These are phyloP conservation scores for Silurus asotus DNA, from an alignment of 2,113 vertebrate species.

Conservation along the genomic window DNA sequence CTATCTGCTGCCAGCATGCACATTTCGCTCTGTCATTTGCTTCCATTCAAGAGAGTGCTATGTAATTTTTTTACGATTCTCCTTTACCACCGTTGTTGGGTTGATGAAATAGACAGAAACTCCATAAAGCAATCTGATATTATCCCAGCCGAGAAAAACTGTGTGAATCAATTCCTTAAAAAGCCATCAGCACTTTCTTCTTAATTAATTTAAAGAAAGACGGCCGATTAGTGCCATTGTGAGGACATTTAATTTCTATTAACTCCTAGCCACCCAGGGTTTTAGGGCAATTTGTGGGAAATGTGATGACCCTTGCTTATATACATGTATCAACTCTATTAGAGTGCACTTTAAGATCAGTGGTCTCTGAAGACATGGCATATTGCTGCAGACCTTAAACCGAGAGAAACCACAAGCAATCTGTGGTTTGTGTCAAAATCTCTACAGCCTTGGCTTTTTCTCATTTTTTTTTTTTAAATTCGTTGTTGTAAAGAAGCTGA, in stretches of 20 bases:
- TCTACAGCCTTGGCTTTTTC: slow-evolving; percentile 11
- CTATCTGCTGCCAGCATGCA: slow-evolving; percentile 64
- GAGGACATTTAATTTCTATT: slow-evolving; percentile 53
- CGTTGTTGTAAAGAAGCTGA: background rate
- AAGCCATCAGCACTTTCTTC: slow-evolving; percentile 13
- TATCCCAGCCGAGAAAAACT: slow-evolving; percentile 36
- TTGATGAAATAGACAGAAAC: slow-evolving; percentile 41
- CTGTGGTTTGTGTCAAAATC: background rate
- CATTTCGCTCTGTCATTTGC: slow-evolving; percentile 69
- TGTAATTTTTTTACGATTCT: slow-evolving; percentile 57
- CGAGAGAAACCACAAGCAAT: slow-evolving; percentile 10
- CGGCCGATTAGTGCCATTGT: slow-evolving; percentile 43
- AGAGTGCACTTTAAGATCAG: slow-evolving; percentile 37
- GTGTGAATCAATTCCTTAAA: slow-evolving; percentile 38
- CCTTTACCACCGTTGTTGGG: slow-evolving; percentile 30
- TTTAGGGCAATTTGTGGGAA: slow-evolving; percentile 27
- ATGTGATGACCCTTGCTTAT: slow-evolving; percentile 40
- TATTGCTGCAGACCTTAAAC: slow-evolving; percentile 54
- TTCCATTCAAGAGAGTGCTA: slow-evolving; percentile 58
- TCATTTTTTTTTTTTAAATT: background rate
- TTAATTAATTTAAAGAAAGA: slow-evolving; percentile 48
- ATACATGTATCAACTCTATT: slow-evolving; percentile 50
- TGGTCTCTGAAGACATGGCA: slow-evolving; percentile 48
- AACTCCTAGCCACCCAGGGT: slow-evolving; percentile 27
- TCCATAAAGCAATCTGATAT: slow-evolving; percentile 42